Evolutionary conservation across 1,140 invertebrate genomes (phyloP), one percentile per base, ranked within the genome.

Genomic region (Plectrocnemia conspersa): DNA sequence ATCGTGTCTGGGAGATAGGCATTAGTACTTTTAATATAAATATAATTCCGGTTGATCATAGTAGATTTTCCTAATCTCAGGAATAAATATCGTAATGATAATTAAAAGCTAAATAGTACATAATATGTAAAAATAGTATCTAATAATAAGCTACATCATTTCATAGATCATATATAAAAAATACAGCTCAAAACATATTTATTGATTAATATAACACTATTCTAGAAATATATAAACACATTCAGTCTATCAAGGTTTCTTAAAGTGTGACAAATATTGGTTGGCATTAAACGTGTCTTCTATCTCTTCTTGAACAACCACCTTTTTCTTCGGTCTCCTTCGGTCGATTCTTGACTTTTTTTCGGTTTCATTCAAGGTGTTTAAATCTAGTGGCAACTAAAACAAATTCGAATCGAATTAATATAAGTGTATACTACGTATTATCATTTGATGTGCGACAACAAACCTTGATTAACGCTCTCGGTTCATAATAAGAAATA

Each of bases 401-500:
- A 81, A 76, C 33, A 62, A 61, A 50, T 64, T 47, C 69, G 68
- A 62, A 62, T 36, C 46, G 47, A 5, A 44, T 45, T 32, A 9
- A 36, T 32, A n/a, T n/a, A n/a, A n/a, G n/a, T n/a, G n/a, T n/a
- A n/a, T n/a, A 42, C 10, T 11, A 19, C 11, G 6, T 42, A 15
- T 53, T 59, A 15, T n/a, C n/a, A n/a, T 19, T 46, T n/a, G 24
- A 44, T 44, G 2, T 41, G 5, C 36, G 15, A 29, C 33, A 16
- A 10, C 32, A 27, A 74, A 90, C 88, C 75, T 80, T 86, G 19
- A 97, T 89, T 55, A 95, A 88, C 74, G 81, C 81, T 52, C 88
- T 73, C 5, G 92, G 92, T 70, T 91, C 88, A 56, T 83, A 76
- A 68, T 95, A 92, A 60, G 84, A 75, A 21, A 92, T 84, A 27